These are phyloP conservation scores for Eupristina koningsbergeri DNA, from an alignment of 1,140 invertebrate genomes.

Conservation along the genomic window DNA sequence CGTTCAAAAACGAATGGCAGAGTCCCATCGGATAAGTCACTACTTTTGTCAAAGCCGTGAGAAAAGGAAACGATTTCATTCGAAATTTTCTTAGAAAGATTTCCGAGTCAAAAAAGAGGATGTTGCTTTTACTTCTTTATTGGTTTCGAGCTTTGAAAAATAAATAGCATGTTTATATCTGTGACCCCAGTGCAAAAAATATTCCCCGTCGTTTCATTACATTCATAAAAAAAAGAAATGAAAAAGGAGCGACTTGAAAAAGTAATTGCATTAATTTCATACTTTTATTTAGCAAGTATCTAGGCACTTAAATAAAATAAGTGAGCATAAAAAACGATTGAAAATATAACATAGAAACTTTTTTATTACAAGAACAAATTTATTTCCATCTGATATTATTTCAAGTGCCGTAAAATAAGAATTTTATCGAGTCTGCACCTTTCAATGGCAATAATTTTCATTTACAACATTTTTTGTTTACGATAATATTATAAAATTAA, in stretches of 20 bases:
- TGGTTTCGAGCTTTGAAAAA: background rate
- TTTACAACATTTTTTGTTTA: too few relatives aligned
- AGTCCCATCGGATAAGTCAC: background rate
- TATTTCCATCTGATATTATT: too few relatives aligned
- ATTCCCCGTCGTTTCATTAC: background rate
- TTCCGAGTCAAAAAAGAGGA: constrained; percentile 4
- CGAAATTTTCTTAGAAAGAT: constrained; percentile 31
- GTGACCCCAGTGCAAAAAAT: background rate
- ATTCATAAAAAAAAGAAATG: background rate
- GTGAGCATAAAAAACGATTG: too few relatives aligned
- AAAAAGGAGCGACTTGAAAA: background rate
- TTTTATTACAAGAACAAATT: too few relatives aligned
- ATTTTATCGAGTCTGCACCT: too few relatives aligned
- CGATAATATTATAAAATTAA: background rate
- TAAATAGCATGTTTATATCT: background rate
- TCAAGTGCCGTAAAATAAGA: too few relatives aligned
- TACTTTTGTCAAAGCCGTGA: background rate
- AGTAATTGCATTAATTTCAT: background rate
- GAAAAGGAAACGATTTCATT: background rate
- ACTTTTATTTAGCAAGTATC: background rate
- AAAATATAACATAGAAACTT: too few relatives aligned
- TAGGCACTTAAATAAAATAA: too few relatives aligned
- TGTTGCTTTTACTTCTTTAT: background rate
- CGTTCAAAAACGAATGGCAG: background rate
- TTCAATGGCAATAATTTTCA: too few relatives aligned